Evolutionary conservation across 2,797 vertebrate species (phyloP), one percentile per base, ranked within the genome.

Genomic region (Trichosurus vulpecula): DNA sequence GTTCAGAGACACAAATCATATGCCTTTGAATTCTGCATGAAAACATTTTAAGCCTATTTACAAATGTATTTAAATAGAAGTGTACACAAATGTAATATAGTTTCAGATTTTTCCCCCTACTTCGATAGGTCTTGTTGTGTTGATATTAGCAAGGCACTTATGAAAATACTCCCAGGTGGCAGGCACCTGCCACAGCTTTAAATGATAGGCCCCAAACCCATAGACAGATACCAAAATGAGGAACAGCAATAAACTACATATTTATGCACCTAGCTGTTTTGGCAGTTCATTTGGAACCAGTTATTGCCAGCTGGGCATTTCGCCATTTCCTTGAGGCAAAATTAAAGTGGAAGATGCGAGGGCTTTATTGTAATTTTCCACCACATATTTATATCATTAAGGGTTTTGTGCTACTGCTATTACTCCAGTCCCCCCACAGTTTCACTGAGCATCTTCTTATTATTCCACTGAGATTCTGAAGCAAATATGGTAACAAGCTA

Each of bases 361-460:
- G 96, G 96, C 97, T 96, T 97, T 96, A 98, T 97, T 96, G 94
- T 97, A 97, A 97, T 97, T 96, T 98, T 96, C 97, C 87, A 98
- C 97, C 97, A 97, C 96, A 97, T 98, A 98, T 97, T 98, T 98
- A 97, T 98, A 97, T 98, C 97, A 98, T 98, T 98, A 98, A 93
- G 97, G 97, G 97, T 97, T 97, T 98, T 98, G 97, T 97, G 97
- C 96, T 95, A 95, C 27, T 93, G 52, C 51, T 31, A 89, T 19
- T 2, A 94, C 57, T 97, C 94, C 93, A 94, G 96, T 98, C 90
- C 97, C 96, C 96, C 96, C 95, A 97, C 66, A 92, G 94, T 92
- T 96, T 94, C 95, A 95, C 87, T 97, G 93, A 98, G 96, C 93
- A 97, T 95, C 97, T 98, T 98, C 94, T 95, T 97, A 98, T 97